phyloP scores from a whole-genome alignment of 2,797 vertebrate species.

The Hippocampus kuda region DNA sequence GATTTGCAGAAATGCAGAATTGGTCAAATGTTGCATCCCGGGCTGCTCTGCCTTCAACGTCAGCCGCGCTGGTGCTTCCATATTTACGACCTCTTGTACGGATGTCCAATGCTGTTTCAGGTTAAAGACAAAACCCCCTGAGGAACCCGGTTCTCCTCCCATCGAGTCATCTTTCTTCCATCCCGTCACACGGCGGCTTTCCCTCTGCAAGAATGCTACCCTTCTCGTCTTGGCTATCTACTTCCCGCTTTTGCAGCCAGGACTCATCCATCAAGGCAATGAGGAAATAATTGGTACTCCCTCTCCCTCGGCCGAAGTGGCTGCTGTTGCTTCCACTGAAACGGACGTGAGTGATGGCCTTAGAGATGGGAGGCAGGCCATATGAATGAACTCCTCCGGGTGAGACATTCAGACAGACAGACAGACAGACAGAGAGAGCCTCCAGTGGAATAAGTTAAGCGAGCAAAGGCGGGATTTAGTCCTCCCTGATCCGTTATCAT shows the following conservation, averaged over 20 bases:
- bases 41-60: slow-evolving; percentile 41
- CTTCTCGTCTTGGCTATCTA: slow-evolving; percentile 9
- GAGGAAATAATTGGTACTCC: slow-evolving; percentile 59
- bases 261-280: slow-evolving; percentile 56
- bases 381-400: slow-evolving; percentile 48
- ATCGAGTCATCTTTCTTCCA: background rate
- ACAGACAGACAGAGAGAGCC: background rate
- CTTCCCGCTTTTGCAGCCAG: slow-evolving; percentile 29
- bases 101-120: slow-evolving; percentile 55
- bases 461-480: slow-evolving; percentile 24
- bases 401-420: slow-evolving; percentile 1
- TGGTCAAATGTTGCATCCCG: slow-evolving; percentile 39
- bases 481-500: slow-evolving; percentile 6
- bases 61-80: slow-evolving; percentile 31
- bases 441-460: slow-evolving; percentile 8
- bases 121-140: slow-evolving; percentile 61
- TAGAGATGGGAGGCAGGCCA: slow-evolving; percentile 36
- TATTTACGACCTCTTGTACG: slow-evolving; percentile 50
- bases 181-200: background rate
- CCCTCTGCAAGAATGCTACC: background rate
- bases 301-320: slow-evolving; percentile 48
- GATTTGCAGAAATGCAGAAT: too few species aligned
- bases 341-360: slow-evolving; percentile 53
- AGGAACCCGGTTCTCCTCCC: slow-evolving; percentile 36
- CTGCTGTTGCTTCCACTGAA: slow-evolving; percentile 55